A percentile compares a stretch with the other conserved stretches of the same genome.
These are phyloP conservation scores for Drosophila truncata DNA, from an alignment of 1,140 invertebrate genomes.

Conservation along the genomic window DNA sequence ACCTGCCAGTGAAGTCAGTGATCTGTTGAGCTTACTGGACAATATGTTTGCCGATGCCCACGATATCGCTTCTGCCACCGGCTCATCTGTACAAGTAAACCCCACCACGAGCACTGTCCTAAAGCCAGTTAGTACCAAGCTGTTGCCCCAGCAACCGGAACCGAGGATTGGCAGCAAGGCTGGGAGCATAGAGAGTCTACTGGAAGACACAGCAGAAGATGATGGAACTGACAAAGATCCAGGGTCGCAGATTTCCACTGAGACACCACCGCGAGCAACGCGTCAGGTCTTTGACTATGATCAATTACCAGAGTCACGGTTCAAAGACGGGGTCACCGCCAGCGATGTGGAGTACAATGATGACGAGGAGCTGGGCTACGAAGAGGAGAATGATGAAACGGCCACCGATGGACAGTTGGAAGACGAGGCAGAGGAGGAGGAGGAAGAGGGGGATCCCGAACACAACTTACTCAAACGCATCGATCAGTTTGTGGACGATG, in stretches of 20 bases:
- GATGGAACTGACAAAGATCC: constrained; percentile 43
- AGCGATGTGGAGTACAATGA: constrained; percentile 33
- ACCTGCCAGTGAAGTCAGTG: constrained; percentile 60
- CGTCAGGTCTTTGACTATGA: constrained; percentile 84
- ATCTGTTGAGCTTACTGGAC: constrained; percentile 78
- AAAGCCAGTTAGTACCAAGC: constrained; percentile 59
- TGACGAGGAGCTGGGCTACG: constrained; percentile 46
- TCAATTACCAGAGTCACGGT: constrained; percentile 80
- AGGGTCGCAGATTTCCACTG: constrained; percentile 58
- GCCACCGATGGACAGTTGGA: constrained; percentile 35
- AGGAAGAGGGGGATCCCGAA: constrained; percentile 42
- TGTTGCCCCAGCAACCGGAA: constrained; percentile 64
- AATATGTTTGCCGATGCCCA: constrained; percentile 77
- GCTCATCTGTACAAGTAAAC: background rate
- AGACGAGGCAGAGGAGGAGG: constrained; percentile 31
- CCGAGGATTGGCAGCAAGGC: constrained; percentile 68
- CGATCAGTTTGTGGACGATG: constrained; percentile 74
- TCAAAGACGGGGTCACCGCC: constrained; percentile 53
- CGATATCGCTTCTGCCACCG: constrained; percentile 52
- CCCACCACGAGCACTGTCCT: constrained; percentile 55
- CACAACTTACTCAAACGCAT: constrained; percentile 79
- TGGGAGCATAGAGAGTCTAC: constrained; percentile 54
- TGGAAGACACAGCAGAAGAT: constrained; percentile 21
- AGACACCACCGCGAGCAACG: constrained; percentile 63
- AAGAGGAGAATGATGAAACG: constrained; percentile 34